A percentile compares a stretch with the other conserved stretches of the same genome.
Evolutionary conservation across 2,888 invertebrate species (phyloP).

Genomic region (Camptogramma bilineatum): DNA sequence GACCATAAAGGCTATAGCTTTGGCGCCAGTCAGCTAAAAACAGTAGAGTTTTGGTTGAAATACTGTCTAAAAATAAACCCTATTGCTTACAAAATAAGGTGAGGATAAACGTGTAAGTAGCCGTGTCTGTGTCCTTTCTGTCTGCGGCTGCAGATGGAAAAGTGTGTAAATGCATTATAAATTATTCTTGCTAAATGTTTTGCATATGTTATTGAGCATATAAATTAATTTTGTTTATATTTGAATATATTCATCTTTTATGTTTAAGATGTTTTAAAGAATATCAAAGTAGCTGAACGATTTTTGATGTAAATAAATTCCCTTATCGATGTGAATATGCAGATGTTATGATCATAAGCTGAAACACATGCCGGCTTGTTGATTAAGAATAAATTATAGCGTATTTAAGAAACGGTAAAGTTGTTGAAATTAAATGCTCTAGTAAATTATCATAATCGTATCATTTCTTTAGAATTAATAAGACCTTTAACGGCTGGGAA

Average conservation of each 20-base stretch:
- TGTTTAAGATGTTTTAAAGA: slow-evolving; percentile 5
- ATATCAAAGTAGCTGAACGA: slow-evolving; percentile 2
- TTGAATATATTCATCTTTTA: not conserved
- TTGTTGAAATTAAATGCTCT: not conserved
- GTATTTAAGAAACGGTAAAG: not conserved
- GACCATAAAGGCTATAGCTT: slow-evolving; percentile 11
- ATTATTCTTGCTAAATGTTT: slow-evolving; percentile 36
- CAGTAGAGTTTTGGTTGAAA: slow-evolving; percentile 24
- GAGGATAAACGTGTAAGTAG: slow-evolving; percentile 12
- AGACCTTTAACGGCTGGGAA: not conserved
- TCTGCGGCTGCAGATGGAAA: slow-evolving; percentile 38
- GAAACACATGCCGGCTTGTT: slow-evolving; percentile 7
- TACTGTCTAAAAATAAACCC: slow-evolving; percentile 32
- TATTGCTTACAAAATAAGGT: slow-evolving; percentile 30
- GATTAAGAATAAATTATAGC: not conserved
- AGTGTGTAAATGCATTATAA: slow-evolving; percentile 37
- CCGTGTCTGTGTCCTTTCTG: slow-evolving; percentile 34
- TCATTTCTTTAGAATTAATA: not conserved
- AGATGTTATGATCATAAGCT: slow-evolving; percentile 2
- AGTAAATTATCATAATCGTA: not conserved
- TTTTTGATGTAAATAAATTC: slow-evolving; percentile 13
- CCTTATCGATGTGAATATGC: not conserved
- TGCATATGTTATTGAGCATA: slow-evolving; percentile 30
- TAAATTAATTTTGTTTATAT: slow-evolving; percentile 8
- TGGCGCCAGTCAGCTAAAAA: slow-evolving; percentile 34